These are phyloP conservation scores for Macaria notata DNA, from an alignment of 2,888 invertebrate species.

Conservation along the genomic window DNA sequence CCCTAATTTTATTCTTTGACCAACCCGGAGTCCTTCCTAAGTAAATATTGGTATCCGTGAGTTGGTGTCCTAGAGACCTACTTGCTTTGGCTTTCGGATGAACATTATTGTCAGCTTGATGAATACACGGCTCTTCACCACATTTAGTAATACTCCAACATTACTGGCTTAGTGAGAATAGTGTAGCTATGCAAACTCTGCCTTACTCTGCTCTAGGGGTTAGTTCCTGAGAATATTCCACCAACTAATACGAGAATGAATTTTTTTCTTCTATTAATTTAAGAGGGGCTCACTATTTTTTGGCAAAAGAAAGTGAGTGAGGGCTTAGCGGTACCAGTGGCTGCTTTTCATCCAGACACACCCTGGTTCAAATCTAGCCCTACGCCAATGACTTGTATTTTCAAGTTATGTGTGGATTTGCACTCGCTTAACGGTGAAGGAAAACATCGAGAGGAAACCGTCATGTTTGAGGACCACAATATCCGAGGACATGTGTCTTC, in stretches of 20 bases:
- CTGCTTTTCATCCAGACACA: too few species aligned
- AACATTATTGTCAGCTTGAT: slow-evolving; percentile 17
- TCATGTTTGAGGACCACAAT: too few species aligned
- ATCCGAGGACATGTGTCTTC: too few species aligned
- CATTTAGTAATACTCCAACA: not conserved
- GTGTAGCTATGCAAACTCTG: not conserved
- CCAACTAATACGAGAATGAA: not conserved
- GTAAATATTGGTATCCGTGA: slow-evolving; percentile 54
- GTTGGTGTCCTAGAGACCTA: slow-evolving; percentile 38
- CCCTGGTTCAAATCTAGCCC: too few species aligned
- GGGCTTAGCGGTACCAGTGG: too few species aligned
- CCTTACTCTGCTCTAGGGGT: too few species aligned
- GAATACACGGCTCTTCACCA: not conserved
- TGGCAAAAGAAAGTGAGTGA: too few species aligned
- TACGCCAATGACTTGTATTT: too few species aligned
- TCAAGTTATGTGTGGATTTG: too few species aligned
- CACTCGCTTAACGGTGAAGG: too few species aligned
- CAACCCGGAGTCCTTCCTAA: slow-evolving; percentile 38
- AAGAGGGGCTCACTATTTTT: not conserved
- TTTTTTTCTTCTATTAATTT: not conserved
- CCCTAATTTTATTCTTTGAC: slow-evolving; percentile 34
- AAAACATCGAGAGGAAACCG: too few species aligned
- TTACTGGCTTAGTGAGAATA: not conserved
- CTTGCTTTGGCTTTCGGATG: slow-evolving; percentile 28
- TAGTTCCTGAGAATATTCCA: too few species aligned